A percentile compares a stretch with the other conserved stretches of the same genome.
Evolutionary conservation across 2,797 vertebrate species (phyloP).

Genomic region (Nothura maculosa): DNA sequence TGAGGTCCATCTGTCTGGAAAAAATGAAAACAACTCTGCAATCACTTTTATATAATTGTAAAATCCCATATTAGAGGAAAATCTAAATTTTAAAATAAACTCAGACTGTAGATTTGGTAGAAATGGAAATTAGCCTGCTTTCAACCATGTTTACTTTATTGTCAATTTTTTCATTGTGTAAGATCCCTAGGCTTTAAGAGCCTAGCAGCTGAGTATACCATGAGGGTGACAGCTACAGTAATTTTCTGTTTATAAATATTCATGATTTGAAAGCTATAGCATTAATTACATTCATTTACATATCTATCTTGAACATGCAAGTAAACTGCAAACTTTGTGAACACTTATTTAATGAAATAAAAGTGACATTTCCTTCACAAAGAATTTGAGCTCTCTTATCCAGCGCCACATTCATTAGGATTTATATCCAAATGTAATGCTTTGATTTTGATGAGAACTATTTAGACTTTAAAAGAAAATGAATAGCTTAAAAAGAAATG

Average conservation of each 20-base stretch:
- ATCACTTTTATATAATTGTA: conserved; percentile 18
- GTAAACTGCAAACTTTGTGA: conserved; percentile 72
- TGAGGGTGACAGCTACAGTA: conserved; percentile 76
- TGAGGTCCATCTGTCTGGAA: conserved; percentile 24
- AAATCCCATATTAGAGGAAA: conserved; percentile 15
- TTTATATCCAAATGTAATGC: conserved; percentile 71
- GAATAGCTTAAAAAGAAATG: conserved; percentile 73
- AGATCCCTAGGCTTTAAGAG: too few relatives aligned
- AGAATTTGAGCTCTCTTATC: conserved; percentile 75
- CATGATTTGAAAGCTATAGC: conserved; percentile 83
- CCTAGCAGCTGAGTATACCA: conserved; percentile 78
- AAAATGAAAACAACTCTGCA: conserved; percentile 28
- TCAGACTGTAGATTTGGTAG: not conserved
- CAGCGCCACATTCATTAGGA: conserved; percentile 68
- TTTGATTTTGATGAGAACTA: conserved; percentile 68
- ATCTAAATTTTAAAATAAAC: conserved; percentile 32
- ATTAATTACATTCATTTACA: conserved; percentile 84
- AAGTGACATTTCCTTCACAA: conserved; percentile 78
- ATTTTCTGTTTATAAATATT: conserved; percentile 83
- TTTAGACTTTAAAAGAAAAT: conserved; percentile 61
- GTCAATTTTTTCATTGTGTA: conserved; percentile 56
- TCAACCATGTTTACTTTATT: conserved; percentile 64
- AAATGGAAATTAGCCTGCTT: conserved; percentile 60
- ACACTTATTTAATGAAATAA: conserved; percentile 74
- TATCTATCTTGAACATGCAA: conserved; percentile 77